Conservation (phyloP, 2,888 invertebrate genomes). For the Neuroscelio doddi region DNA sequence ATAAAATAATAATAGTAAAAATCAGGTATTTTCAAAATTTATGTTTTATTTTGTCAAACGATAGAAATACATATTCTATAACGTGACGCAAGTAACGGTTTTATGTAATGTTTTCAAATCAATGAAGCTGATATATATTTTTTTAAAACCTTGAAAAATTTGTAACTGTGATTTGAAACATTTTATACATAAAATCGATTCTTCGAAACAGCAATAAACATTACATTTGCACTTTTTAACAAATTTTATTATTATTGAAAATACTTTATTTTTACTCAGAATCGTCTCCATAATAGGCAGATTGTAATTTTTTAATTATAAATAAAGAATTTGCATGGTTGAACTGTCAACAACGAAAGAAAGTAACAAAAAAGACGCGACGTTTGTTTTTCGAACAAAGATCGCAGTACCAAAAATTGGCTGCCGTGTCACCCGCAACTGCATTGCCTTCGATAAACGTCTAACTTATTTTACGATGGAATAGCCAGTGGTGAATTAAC, state of each 20-base stretch:
- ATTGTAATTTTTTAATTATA: no score
- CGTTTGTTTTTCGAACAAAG: slow-evolving; percentile 47
- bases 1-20: no score
- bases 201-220: not conserved
- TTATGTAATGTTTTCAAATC: not conserved
- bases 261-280: no score
- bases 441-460: slow-evolving; percentile 58
- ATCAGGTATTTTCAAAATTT: no score
- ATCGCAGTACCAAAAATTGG: slow-evolving; percentile 5
- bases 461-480: slow-evolving; percentile 53
- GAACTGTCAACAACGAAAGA: slow-evolving; percentile 4
- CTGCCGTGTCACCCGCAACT: slow-evolving; percentile 53
- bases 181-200: slow-evolving; percentile 14
- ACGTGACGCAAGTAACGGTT: not conserved
- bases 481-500: slow-evolving; percentile 13
- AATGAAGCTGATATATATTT: slow-evolving; percentile 35
- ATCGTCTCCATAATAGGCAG: no score
- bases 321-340: no score
- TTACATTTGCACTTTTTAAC: not conserved
- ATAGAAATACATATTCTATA: no score
- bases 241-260: no score
- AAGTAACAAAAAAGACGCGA: slow-evolving; percentile 27
- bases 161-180: slow-evolving; percentile 24
- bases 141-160: slow-evolving; percentile 35
- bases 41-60: no score